phyloP scores from a whole-genome alignment of 2,797 vertebrate genomes.

The Acanthurus leucopareius region DNA sequence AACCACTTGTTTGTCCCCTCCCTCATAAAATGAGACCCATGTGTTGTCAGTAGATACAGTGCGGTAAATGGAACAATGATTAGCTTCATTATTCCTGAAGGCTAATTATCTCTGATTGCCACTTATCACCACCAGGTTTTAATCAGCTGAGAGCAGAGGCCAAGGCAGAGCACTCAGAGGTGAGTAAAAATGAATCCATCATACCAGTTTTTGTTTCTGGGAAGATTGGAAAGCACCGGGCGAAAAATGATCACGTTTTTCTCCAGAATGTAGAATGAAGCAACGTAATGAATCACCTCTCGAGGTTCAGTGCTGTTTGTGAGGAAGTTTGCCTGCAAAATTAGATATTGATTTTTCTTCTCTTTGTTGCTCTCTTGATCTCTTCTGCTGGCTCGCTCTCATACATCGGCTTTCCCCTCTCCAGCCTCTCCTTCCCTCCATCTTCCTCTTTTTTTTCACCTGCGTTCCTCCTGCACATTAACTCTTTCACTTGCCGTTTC shows the following conservation, averaged over 20 bases:
- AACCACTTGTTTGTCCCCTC: neutral
- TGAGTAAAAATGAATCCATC: slow-evolving; percentile 27
- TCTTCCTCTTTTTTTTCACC: neutral
- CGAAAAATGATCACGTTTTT: slow-evolving; percentile 28
- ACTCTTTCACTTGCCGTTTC: neutral
- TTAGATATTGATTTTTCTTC: slow-evolving; percentile 74
- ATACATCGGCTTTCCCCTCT: slow-evolving; percentile 33
- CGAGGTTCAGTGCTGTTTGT: slow-evolving; percentile 11
- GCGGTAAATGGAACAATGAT: slow-evolving; percentile 6
- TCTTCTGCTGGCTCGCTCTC: slow-evolving; percentile 21
- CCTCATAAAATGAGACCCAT: neutral
- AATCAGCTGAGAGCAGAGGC: slow-evolving; percentile 38
- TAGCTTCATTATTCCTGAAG: slow-evolving; percentile 23
- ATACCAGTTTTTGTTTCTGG: slow-evolving; percentile 12
- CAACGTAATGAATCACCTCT: slow-evolving; percentile 9
- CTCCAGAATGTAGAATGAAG: slow-evolving; percentile 3
- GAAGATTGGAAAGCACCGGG: slow-evolving; percentile 12
- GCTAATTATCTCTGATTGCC: slow-evolving; percentile 44
- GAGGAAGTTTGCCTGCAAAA: slow-evolving; percentile 66
- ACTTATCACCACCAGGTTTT: slow-evolving; percentile 32
- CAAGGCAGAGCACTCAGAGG: slow-evolving; percentile 10
- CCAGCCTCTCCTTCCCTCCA: neutral
- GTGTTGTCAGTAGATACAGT: slow-evolving; percentile 9
- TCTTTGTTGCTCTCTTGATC: slow-evolving; percentile 33
- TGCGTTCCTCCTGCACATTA: neutral